Conservation (phyloP, 2,888 invertebrate genomes). For the Caenorhabditis sinica region DNA sequence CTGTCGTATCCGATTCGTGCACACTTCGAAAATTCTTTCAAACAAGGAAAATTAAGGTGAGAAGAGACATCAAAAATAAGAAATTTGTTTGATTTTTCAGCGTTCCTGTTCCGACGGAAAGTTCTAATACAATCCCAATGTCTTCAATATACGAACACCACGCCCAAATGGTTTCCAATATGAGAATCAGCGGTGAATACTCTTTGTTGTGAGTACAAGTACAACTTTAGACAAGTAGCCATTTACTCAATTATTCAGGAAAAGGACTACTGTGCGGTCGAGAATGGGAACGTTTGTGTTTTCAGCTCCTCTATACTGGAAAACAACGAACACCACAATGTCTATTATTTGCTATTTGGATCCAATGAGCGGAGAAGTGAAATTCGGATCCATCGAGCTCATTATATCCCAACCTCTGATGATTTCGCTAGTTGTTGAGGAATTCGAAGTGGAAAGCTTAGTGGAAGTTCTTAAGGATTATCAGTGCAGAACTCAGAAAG, state of each 20-base stretch:
- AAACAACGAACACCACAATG: not conserved
- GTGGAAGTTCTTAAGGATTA: not conserved
- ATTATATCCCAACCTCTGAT: not conserved
- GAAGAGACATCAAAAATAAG: no score
- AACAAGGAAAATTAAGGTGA: no score
- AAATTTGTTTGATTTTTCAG: no score
- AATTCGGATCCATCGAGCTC: not conserved
- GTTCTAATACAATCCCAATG: no score
- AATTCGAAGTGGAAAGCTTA: not conserved
- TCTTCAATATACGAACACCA: not conserved
- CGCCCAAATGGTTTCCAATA: not conserved
- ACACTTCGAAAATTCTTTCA: not conserved
- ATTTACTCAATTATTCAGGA: not conserved
- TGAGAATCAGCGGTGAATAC: not conserved
- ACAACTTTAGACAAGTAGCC: no score
- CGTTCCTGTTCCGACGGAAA: no score
- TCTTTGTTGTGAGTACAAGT: not conserved
- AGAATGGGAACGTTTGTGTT: not conserved
- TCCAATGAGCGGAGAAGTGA: not conserved
- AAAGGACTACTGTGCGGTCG: not conserved
- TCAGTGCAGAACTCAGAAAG: not conserved
- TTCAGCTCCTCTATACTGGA: not conserved
- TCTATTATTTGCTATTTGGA: not conserved
- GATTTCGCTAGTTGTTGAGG: not conserved
- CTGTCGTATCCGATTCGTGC: not conserved